A percentile compares a stretch with the other conserved stretches of the same genome.
Evolutionary conservation across 2,888 invertebrate genomes (phyloP).

Genomic region (Sarcophaga variegata): DNA sequence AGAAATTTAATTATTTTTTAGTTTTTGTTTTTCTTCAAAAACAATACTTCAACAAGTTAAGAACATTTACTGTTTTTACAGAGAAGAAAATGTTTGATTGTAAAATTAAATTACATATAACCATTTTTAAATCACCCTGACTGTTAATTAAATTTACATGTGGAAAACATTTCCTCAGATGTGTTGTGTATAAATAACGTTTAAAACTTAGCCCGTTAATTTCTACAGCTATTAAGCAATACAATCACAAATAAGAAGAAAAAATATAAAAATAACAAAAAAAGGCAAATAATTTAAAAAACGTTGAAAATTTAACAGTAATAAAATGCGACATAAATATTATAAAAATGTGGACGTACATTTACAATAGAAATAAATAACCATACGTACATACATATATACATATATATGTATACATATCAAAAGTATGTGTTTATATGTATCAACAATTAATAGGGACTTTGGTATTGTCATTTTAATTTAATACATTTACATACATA

Average conservation of each 20-base stretch:
- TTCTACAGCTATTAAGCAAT: slow-evolving; percentile 32
- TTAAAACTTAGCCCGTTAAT: slow-evolving; percentile 38
- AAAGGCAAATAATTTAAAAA: slow-evolving; percentile 13
- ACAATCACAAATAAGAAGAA: background rate
- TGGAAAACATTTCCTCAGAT: background rate
- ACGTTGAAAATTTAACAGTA: slow-evolving; percentile 31
- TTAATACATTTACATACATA: background rate
- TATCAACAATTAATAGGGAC: slow-evolving; percentile 45
- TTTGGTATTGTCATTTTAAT: slow-evolving; percentile 42
- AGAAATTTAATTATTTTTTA: no score
- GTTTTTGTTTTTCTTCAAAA: no score
- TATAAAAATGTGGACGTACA: no score
- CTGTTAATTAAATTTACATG: background rate
- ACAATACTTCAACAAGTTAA: no score
- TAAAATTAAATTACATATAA: background rate
- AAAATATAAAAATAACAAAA: no score
- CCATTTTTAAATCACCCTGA: background rate
- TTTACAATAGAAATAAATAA: no score
- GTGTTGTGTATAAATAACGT: background rate
- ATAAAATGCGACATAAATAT: slow-evolving; percentile 41
- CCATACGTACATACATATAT: background rate
- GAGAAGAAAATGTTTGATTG: no score
- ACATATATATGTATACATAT: background rate
- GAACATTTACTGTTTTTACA: no score
- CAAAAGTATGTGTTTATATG: background rate